Evolutionary conservation across 2,888 invertebrate species (phyloP), one percentile per base, ranked within the genome.

Genomic region (Eupithecia vulgata): DNA sequence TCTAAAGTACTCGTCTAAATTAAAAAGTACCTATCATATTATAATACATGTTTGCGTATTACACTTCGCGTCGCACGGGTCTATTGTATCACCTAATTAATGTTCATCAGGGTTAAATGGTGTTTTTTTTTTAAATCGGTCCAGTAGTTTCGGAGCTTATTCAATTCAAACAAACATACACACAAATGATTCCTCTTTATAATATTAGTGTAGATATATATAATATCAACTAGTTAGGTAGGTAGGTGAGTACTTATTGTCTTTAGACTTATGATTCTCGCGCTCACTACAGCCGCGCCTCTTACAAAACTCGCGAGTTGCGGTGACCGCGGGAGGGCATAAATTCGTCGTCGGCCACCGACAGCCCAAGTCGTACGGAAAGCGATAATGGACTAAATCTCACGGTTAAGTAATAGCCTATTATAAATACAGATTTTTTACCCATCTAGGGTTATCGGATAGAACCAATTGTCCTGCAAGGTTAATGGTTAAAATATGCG

Each of bases 371-470:
- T 84, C 81, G 59, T 65, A 81, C 82, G 80, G 80, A 79, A 82
- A 79, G 81, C 83, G 85, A 86, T 87, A 88, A 87, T 85, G 87
- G 83, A 79, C 78, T 78, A 81, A 86, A 85, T 87, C 87, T 85
- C 84, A 85, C 86, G 81, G 79, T 79, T 81, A 81, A 82, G 78
- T 68, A 71, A 74, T 71, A 68, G 21, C 66, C 40, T 67, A 65
- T 65, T 40, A 40, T 6, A 40, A 25, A 40, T 40, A 65, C 25
- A 37, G 37, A 37, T 34, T 64, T 64, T 35, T 62, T 61, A 45
- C 21, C 1, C 21, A 10, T 21, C 52, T 25, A 57, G 57, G 57
- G 57, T 57, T 13, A 57, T 57, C 57, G 21, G 25, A 21, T 57
- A 5, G 57, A 21, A 57, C 12, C n/a, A 21, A 52, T 52, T 4